These are phyloP conservation scores for Scarus forsteni DNA, from an alignment of 2,797 vertebrate genomes.

Conservation along the genomic window DNA sequence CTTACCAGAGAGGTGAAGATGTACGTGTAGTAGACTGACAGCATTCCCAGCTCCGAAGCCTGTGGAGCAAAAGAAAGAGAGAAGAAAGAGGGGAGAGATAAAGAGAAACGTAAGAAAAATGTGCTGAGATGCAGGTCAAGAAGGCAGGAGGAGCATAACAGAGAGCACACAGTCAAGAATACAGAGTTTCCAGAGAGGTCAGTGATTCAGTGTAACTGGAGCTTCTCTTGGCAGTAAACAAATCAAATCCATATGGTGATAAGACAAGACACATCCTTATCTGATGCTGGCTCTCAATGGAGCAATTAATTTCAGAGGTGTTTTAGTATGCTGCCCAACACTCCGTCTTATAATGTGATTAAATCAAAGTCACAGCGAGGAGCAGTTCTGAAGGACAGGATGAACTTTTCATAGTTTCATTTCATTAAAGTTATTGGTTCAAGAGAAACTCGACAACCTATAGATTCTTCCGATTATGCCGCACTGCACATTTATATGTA, in stretches of 20 bases:
- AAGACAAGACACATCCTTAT: constrained; percentile 69
- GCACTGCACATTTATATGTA: constrained; percentile 19
- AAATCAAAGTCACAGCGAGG: constrained; percentile 76
- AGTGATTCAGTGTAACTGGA: constrained; percentile 55
- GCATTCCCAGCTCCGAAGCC: constrained; percentile 98
- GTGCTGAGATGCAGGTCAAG: constrained; percentile 32
- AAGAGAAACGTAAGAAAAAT: constrained; percentile 30
- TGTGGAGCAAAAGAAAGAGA: constrained; percentile 81
- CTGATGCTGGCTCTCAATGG: constrained; percentile 65
- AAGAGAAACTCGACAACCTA: constrained; percentile 31
- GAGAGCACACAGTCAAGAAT: constrained; percentile 9
- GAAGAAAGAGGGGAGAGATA: constrained; percentile 33
- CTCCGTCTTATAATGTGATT: constrained; percentile 72
- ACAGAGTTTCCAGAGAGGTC: constrained; percentile 58
- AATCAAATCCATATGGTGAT: constrained; percentile 75
- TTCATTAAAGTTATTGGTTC: constrained; percentile 60
- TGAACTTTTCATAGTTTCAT: constrained; percentile 71
- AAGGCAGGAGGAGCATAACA: constrained; percentile 2
- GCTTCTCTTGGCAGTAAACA: constrained; percentile 53
- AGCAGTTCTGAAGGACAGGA: constrained; percentile 73
- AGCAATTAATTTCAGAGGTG: constrained; percentile 70
- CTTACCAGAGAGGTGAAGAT: constrained; percentile 99
- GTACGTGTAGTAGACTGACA: constrained; percentile 97
- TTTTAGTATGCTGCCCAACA: constrained; percentile 72
- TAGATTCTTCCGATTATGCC: constrained; percentile 27